Evolutionary conservation across 2,113 vertebrate genomes (phyloP).

Genomic region (Campylomormyrus numenius): DNA sequence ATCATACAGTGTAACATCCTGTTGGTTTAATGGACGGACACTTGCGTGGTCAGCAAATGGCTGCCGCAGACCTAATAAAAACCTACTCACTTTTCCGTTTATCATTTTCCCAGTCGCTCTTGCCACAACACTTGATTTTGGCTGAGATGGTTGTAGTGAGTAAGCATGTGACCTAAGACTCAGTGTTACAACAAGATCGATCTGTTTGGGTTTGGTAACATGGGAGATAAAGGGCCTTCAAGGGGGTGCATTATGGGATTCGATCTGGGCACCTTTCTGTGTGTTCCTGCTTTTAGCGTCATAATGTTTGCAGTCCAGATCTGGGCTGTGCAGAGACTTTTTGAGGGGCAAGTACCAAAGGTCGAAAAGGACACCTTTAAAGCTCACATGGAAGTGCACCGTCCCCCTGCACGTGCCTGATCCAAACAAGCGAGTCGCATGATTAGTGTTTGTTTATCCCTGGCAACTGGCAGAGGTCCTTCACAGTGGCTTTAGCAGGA

Average conservation of each 20-base stretch:
- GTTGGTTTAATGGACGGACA: background rate
- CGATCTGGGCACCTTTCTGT: background rate
- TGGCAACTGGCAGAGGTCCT: background rate
- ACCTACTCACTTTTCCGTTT: background rate
- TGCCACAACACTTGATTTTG: background rate
- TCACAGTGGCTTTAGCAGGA: background rate
- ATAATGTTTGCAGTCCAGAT: background rate
- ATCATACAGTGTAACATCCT: background rate
- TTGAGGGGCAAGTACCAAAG: background rate
- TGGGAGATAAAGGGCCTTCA: background rate
- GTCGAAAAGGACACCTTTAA: background rate
- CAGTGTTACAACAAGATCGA: background rate
- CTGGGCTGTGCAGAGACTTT: background rate
- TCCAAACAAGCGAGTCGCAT: background rate
- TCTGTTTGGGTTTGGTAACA: background rate
- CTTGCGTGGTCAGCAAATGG: background rate
- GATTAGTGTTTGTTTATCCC: background rate
- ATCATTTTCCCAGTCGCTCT: background rate
- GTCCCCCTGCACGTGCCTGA: background rate
- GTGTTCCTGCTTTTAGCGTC: background rate
- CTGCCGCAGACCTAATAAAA: background rate
- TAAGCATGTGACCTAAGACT: background rate
- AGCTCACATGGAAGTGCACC: background rate
- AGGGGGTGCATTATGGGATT: background rate
- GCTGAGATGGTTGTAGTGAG: background rate